Percentiles rank a stretch among this genome's conserved stretches.
Conservation (phyloP, 1,140 invertebrate species). For the Drosophila nigromelanica region DNA sequence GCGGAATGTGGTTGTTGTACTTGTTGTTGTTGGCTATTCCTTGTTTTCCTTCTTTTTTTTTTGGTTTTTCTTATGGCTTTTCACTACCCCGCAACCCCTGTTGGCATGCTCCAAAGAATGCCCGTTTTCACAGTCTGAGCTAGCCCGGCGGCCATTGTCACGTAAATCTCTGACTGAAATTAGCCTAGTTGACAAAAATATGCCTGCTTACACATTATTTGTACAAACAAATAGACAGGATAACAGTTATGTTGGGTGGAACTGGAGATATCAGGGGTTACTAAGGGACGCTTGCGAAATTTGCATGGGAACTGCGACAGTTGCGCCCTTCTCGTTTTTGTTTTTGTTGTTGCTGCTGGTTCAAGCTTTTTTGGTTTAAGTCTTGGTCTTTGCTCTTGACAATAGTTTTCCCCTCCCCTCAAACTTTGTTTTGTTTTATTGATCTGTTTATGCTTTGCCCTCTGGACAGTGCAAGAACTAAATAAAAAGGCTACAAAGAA, state of each 20-base stretch:
- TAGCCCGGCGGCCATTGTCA: constrained; percentile 61
- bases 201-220: constrained; percentile 82
- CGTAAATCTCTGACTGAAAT: constrained; percentile 80
- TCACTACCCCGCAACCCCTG: background rate
- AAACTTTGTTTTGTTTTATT: constrained; percentile 61
- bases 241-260: constrained; percentile 44
- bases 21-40: constrained; percentile 44
- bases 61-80: constrained; percentile 14
- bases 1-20: constrained; percentile 15
- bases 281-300: constrained; percentile 45
- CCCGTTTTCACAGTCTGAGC: constrained; percentile 16
- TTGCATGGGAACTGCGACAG: constrained; percentile 74
- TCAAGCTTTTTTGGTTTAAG: background rate
- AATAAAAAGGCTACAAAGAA: background rate
- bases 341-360: constrained; percentile 17
- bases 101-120: constrained; percentile 8
- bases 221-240: constrained; percentile 72
- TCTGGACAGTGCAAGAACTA: constrained; percentile 36
- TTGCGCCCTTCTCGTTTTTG: constrained; percentile 44
- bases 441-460: constrained; percentile 72
- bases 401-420: constrained; percentile 48
- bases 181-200: constrained; percentile 81
- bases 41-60: constrained; percentile 29
- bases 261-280: background rate
- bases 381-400: constrained; percentile 29